Evolutionary conservation across 2,113 vertebrate species (phyloP).

Genomic region (Agapornis roseicollis): DNA sequence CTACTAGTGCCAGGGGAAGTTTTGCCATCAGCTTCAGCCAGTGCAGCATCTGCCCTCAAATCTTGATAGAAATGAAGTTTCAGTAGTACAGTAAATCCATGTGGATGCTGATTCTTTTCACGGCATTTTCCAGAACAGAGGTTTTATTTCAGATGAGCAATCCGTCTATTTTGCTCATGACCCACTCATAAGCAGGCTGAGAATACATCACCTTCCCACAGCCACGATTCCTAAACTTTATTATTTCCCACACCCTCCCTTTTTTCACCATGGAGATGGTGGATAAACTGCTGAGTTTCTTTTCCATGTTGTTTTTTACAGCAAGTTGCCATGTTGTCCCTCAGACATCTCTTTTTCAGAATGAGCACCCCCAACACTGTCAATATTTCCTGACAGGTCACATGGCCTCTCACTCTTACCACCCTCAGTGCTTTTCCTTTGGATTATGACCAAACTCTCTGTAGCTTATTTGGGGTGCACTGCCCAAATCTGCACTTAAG

Average conservation of each 20-base stretch:
- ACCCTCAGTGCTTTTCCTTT: not conserved
- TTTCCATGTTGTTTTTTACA: not conserved
- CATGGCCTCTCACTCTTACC: not conserved
- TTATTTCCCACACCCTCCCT: not conserved
- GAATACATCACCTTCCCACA: not conserved
- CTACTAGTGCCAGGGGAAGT: not conserved
- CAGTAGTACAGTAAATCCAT: not conserved
- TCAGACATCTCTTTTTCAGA: not conserved
- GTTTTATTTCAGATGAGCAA: not conserved
- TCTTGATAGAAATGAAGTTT: not conserved
- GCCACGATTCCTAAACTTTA: not conserved
- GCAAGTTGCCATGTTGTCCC: not conserved
- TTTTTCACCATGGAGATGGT: not conserved
- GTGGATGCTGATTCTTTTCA: not conserved
- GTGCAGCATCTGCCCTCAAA: not conserved
- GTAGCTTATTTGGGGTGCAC: not conserved
- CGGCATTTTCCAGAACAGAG: not conserved
- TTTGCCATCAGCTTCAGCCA: not conserved
- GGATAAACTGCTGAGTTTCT: not conserved
- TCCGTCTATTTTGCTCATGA: not conserved
- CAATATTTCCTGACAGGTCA: not conserved
- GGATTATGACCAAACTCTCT: not conserved
- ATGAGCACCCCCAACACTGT: accelerated
- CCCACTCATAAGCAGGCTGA: not conserved
- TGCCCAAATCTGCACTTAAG: not conserved